Percentiles rank a stretch among this genome's conserved stretches.
Conservation (phyloP, 64 coral and sea anemone species). For the Actinia tenebrosa region DNA sequence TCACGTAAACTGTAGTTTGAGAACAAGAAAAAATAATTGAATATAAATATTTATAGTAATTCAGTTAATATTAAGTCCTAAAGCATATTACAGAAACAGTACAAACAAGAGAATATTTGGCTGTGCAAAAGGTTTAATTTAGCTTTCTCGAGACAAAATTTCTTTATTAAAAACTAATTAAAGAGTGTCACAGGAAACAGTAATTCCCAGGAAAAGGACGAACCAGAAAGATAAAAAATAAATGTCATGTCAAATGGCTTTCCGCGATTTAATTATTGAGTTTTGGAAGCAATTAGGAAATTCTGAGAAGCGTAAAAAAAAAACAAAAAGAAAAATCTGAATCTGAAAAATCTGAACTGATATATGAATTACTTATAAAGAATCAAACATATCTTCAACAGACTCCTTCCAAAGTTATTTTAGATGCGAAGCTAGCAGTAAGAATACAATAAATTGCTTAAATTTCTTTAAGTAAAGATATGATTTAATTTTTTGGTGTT, state of each 20-base stretch:
- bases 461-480: no score
- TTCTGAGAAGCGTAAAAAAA: not conserved
- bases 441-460: no score
- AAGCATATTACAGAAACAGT: not conserved
- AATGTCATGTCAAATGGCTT: not conserved
- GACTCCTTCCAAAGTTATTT: no score
- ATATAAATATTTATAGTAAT: not conserved
- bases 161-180: not conserved
- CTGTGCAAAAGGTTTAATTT: not conserved
- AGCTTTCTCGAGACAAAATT: not conserved
- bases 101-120: not conserved
- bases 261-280: not conserved
- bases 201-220: not conserved
- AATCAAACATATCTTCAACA: no score
- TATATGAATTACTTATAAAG: no score
- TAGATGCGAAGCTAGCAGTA: no score
- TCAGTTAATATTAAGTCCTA: not conserved
- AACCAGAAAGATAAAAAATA: not conserved
- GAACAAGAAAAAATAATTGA: not conserved
- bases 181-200: not conserved
- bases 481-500: no score
- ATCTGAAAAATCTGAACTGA: no score
- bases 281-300: not conserved
- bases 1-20: not conserved
- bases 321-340: no score